Evolutionary conservation across 2,888 invertebrate species (phyloP), one percentile per base, ranked within the genome.

Genomic region (Pollenia labialis): DNA sequence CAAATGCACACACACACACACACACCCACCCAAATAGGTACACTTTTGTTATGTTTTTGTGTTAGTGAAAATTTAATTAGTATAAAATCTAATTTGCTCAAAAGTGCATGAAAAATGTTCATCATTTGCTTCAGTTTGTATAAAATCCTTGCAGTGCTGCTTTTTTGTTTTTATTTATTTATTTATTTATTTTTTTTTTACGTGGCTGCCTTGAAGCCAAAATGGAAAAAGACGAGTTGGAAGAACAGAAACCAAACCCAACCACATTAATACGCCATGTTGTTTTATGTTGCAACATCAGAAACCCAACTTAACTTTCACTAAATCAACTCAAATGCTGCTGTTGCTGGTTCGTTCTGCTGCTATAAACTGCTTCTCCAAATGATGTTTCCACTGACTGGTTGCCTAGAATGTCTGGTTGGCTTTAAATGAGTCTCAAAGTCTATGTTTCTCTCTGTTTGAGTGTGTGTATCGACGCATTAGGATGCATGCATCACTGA

Each of bases 71-170:
- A 93, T 92, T 93, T 92, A 92, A 92, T 92, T 93, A 92, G 93
- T 92, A 83, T 86, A 81, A 92, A 92, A 92, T 92, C 92, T 92
- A 93, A 92, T 93, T 92, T 92, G 93, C 91, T 92, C 92, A 93
- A 92, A 92, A 92, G 92, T 91, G 92, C 92, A 92, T 93, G 91
- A 92, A 92, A 92, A 91, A 92, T 89, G 88, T 87, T 83, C 83
- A 87, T 86, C 80, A 81, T 84, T 87, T 81, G 79, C 81, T 81
- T 85, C 56, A 79, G 83, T 80, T 75, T 84, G 84, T 68, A 60
- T n/a, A 56, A 72, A 58, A 54, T 46, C 60, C 46, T 74, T 80
- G 54, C 46, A 66, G 44, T 18, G 48, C 18, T 74, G 10, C 23
- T 18, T 42, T 16, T n/a, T 69, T 54, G 9, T 60, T 46, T 7